phyloP scores from a whole-genome alignment of 2,113 vertebrate species.

The Elephas maximus region DNA sequence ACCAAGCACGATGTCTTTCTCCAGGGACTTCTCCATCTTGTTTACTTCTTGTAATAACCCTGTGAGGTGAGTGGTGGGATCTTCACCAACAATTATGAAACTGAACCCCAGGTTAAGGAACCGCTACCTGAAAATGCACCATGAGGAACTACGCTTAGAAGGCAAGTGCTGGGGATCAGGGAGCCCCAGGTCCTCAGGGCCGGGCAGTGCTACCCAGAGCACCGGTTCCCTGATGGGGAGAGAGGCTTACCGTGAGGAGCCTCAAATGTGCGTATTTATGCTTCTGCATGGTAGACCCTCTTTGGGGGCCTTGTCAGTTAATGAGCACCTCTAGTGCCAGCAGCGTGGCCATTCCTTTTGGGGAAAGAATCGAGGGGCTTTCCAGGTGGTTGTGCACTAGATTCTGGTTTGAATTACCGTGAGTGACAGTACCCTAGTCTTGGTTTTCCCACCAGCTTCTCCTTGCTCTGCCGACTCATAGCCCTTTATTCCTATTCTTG shows the following conservation, averaged over 20 bases:
- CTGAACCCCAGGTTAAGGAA: not conserved
- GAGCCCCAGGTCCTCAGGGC: not conserved
- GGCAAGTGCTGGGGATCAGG: not conserved
- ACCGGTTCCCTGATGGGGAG: not conserved
- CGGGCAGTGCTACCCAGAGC: too few relatives aligned
- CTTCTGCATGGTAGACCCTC: not conserved
- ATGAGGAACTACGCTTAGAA: not conserved
- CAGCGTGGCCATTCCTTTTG: rapidly evolving
- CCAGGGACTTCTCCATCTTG: not conserved
- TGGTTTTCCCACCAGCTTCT: not conserved
- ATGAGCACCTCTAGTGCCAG: not conserved
- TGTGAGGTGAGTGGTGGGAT: rapidly evolving
- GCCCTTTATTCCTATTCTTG: rapidly evolving
- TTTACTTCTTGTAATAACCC: too few relatives aligned
- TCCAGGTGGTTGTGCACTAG: not conserved
- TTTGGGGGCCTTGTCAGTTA: not conserved
- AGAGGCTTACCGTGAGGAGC: not conserved
- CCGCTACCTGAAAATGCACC: rapidly evolving
- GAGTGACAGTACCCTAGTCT: too few relatives aligned
- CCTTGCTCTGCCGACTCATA: not conserved
- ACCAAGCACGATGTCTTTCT: too few relatives aligned
- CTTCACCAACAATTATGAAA: not conserved
- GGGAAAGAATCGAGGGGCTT: not conserved
- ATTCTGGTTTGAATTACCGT: not conserved
- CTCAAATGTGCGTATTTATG: rapidly evolving